These are phyloP conservation scores for Strix uralensis DNA, from an alignment of 2,113 vertebrate species.

Conservation along the genomic window DNA sequence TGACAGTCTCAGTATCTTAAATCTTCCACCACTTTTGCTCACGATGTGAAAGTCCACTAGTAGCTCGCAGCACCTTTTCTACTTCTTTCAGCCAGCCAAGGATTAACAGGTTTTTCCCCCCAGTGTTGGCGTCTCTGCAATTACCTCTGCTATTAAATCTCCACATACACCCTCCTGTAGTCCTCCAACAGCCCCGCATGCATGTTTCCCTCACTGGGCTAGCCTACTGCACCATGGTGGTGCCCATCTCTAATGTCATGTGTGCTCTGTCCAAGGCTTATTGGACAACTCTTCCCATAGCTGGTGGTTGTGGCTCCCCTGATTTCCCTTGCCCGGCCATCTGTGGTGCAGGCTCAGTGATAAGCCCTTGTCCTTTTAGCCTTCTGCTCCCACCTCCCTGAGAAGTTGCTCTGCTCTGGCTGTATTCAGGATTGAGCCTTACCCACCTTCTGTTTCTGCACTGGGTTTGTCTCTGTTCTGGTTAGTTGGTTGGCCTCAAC, in stretches of 20 bases:
- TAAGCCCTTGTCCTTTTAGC: background rate
- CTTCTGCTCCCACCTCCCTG: background rate
- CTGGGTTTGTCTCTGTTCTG: background rate
- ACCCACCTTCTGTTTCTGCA: background rate
- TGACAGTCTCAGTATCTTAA: background rate
- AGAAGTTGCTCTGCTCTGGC: rapidly evolving
- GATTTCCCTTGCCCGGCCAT: background rate
- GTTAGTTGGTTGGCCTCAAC: background rate
- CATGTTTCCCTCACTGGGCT: rapidly evolving
- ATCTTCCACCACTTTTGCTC: background rate
- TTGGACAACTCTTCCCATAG: background rate
- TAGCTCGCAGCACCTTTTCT: background rate
- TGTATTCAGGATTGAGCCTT: background rate
- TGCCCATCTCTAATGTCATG: rapidly evolving
- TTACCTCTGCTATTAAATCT: background rate
- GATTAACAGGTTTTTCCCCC: rapidly evolving
- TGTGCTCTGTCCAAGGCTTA: background rate
- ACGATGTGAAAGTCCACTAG: rapidly evolving
- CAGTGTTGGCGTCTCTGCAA: background rate
- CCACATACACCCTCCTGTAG: rapidly evolving
- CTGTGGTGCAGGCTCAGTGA: background rate
- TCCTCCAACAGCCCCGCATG: background rate
- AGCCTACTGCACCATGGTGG: rapidly evolving
- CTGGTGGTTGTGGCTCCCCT: rapidly evolving
- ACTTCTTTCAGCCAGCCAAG: background rate